Conservation (phyloP, 2,888 invertebrate species). For the Caenorhabditis wallacei region DNA sequence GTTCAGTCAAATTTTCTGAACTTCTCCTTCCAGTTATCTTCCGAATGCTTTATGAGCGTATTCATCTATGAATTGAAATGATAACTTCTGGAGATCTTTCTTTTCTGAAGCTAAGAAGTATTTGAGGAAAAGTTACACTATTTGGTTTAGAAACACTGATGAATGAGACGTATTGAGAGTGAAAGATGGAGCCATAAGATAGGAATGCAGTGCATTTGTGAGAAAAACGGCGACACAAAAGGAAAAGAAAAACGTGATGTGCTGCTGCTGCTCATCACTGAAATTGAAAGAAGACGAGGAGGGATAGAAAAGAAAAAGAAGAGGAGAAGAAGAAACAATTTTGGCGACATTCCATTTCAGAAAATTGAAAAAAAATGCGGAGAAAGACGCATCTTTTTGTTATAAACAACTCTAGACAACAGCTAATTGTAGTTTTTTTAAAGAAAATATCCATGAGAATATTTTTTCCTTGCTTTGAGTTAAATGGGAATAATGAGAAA, state of each 20-base stretch:
- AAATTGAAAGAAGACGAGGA: constrained; percentile 20
- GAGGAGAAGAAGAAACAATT: constrained; percentile 48
- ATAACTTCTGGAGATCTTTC: no score
- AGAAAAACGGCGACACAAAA: constrained; percentile 42
- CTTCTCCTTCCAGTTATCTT: no score
- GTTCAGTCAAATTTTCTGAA: no score
- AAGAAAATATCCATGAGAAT: not conserved
- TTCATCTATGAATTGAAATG: no score
- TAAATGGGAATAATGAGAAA: not conserved
- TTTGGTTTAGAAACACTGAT: not conserved
- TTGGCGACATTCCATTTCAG: constrained; percentile 27
- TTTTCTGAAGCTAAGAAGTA: not conserved
- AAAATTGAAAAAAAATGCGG: not conserved
- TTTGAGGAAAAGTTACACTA: constrained; percentile 11
- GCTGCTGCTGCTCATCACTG: constrained; percentile 44
- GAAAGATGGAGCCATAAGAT: constrained; percentile 28
- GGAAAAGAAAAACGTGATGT: constrained; percentile 30
- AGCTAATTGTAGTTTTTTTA: constrained; percentile 29
- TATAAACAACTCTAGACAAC: constrained; percentile 24
- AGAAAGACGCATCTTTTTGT: not conserved
- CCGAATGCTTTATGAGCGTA: no score
- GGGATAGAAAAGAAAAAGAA: constrained; percentile 8
- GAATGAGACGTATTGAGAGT: not conserved
- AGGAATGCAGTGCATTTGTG: constrained; percentile 20
- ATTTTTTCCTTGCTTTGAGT: not conserved